Base-by-base conservation (phyloP, 2,888 invertebrate species). In the Chaetogeoica ovagalla region DNA sequence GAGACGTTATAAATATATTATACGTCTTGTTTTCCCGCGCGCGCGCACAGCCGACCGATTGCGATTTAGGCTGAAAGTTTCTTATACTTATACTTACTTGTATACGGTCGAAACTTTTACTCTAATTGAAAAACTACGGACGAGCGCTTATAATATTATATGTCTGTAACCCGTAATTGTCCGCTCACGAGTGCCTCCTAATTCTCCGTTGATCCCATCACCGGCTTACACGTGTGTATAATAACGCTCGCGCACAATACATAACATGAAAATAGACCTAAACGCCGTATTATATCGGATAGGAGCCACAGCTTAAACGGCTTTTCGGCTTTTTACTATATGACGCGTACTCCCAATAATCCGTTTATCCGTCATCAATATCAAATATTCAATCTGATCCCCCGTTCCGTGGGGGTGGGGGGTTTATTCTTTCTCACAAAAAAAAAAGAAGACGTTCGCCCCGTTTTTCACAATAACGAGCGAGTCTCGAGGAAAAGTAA, bases 61-160 rank as follows among this genome's bases (percentile, higher is more conserved):
- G 4, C n/a, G 30, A 30, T 30, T 30, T 30, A 30, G 57, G 21
- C 23, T 7, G 23, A 57, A 74, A 65, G 55, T 74, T 65, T 65
- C 39, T 65, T n/a, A 30, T 30, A 30, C 30, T 30, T 30, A n/a
- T n/a, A 17, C 13, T 13, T 19, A n/a, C 30, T 37, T 1, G 1
- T 15, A 3, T n/a, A 39, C 21, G n/a, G 43, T 21, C 13, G 39
- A 74, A 74, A 74, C 55, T 74, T 74, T 74, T 57, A 57, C 65
- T 74, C 39, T 74, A 74, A 74, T 74, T 74, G 74, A 74, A 74
- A 74, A 74, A 74, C 74, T 74, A 65, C 65, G 55, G 65, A 74
- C 39, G 74, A 39, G 21, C 55, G 65, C 21, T 57, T 39, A 55
- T 74, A 9, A 1, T 43, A 30, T 30, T 30, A 30, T 30, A 30